A percentile compares a stretch with the other conserved stretches of the same genome.
phyloP scores from a whole-genome alignment of 2,888 invertebrate species.

The Anticlea derivata region DNA sequence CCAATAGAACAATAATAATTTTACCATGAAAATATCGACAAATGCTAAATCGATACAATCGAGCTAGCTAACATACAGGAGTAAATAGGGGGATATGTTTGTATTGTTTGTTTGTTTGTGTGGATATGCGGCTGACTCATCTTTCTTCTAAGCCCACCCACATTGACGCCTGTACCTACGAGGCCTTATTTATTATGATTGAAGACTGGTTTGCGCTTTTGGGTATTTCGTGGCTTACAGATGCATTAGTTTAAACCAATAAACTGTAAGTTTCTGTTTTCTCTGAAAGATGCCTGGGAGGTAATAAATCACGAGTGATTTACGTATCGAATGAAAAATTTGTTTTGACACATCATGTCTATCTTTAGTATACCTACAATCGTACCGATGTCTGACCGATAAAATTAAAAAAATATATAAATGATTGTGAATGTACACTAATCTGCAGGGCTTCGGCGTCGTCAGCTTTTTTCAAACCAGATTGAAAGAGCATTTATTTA shows the following conservation, averaged over 20 bases:
- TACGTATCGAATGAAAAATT: not conserved
- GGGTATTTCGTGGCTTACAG: not conserved
- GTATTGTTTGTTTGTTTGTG: no score
- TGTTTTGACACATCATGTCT: not conserved
- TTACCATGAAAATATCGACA: no score
- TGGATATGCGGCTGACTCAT: no score
- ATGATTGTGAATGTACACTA: no score
- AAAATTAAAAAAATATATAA: not conserved
- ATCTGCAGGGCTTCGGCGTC: no score
- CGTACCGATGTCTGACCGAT: not conserved
- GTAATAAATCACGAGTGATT: conserved; percentile 9
- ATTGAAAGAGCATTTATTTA: no score
- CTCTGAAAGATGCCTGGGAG: not conserved
- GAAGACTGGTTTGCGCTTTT: not conserved
- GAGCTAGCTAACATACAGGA: no score
- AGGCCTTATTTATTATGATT: conserved; percentile 8
- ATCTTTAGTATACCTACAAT: no score
- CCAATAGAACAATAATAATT: no score
- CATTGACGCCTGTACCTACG: not conserved
- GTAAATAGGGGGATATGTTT: no score
- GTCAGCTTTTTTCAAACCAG: no score
- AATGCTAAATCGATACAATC: no score
- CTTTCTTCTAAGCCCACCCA: not conserved
- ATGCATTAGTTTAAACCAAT: not conserved
- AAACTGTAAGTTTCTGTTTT: not conserved